These are phyloP conservation scores for Tetragnatha versicolor DNA, from an alignment of 1,140 invertebrate genomes.

Conservation along the genomic window DNA sequence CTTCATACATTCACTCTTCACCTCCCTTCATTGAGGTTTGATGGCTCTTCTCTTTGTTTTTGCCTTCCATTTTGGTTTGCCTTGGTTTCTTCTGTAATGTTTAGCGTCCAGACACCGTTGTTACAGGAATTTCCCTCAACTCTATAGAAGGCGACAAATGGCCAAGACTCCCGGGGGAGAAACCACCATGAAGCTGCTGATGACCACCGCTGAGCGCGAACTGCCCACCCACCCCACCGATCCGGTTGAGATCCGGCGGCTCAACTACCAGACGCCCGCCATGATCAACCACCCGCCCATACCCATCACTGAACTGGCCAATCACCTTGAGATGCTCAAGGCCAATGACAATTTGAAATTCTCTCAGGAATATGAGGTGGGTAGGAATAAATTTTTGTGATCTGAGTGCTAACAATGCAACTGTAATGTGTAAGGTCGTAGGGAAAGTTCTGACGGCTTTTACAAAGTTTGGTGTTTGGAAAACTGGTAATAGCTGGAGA, in stretches of 20 bases:
- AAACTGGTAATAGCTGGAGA: no score
- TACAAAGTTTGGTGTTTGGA: no score
- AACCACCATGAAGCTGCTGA: conserved; percentile 63
- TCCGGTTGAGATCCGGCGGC: conserved; percentile 92
- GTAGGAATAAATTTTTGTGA: background rate
- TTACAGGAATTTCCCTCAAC: conserved; percentile 53
- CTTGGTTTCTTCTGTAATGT: conserved; percentile 25
- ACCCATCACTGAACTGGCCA: conserved; percentile 87
- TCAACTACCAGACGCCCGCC: conserved; percentile 96
- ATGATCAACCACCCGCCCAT: conserved; percentile 98
- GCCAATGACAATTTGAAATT: conserved; percentile 97
- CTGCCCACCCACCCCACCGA: conserved; percentile 73
- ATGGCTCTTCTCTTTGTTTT: background rate
- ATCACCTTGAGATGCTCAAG: conserved; percentile 96
- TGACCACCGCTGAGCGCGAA: conserved; percentile 54
- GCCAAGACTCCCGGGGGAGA: conserved; percentile 88
- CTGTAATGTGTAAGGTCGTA: no score
- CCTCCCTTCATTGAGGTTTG: no score
- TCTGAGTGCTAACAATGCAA: no score
- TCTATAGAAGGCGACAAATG: conserved; percentile 73
- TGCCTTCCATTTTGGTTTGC: background rate
- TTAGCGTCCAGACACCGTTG: conserved; percentile 25
- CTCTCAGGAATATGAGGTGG: conserved; percentile 88
- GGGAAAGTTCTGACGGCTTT: no score
- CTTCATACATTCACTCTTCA: no score